Evolutionary conservation across 2,797 vertebrate genomes (phyloP).

Genomic region (Brotula barbata): DNA sequence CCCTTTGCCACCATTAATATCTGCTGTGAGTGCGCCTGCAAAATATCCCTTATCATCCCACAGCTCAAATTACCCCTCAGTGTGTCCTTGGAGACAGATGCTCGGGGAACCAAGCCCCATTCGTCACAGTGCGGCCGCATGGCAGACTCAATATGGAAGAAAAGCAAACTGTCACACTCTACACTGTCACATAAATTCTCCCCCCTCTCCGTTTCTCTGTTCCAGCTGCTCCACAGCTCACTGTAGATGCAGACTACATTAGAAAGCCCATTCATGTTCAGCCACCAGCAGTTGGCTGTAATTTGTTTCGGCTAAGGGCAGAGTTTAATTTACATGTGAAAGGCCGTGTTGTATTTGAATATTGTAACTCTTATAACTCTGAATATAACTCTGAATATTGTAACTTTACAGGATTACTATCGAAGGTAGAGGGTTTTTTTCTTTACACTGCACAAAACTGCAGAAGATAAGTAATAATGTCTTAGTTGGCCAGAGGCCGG

Average conservation of each 20-base stretch:
- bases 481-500: slow-evolving; percentile 61
- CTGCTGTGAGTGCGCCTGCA: slow-evolving; percentile 40
- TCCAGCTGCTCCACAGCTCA: slow-evolving; percentile 74
- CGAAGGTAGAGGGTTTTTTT: slow-evolving; percentile 48
- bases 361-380: slow-evolving; percentile 66
- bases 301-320: slow-evolving; percentile 77
- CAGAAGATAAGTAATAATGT: slow-evolving; percentile 60
- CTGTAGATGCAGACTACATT: slow-evolving; percentile 79
- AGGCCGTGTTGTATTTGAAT: slow-evolving; percentile 67
- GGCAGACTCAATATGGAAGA: slow-evolving; percentile 68
- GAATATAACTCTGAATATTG: slow-evolving; percentile 69
- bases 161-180: slow-evolving; percentile 75
- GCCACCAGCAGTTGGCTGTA: slow-evolving; percentile 78
- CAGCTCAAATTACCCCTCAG: slow-evolving; percentile 73
- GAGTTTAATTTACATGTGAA: slow-evolving; percentile 78
- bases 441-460: slow-evolving; percentile 47
- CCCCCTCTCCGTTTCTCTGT: slow-evolving; percentile 65
- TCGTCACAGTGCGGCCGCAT: slow-evolving; percentile 74
- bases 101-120: slow-evolving; percentile 75
- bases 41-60: slow-evolving; percentile 66
- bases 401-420: slow-evolving; percentile 60
- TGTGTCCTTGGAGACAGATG: slow-evolving; percentile 74
- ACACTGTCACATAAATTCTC: slow-evolving; percentile 78
- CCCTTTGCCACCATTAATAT: slow-evolving; percentile 60
- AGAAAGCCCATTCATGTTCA: slow-evolving; percentile 75